These are phyloP conservation scores for Tiphia femorata DNA, from an alignment of 2,888 invertebrate genomes.

Conservation along the genomic window DNA sequence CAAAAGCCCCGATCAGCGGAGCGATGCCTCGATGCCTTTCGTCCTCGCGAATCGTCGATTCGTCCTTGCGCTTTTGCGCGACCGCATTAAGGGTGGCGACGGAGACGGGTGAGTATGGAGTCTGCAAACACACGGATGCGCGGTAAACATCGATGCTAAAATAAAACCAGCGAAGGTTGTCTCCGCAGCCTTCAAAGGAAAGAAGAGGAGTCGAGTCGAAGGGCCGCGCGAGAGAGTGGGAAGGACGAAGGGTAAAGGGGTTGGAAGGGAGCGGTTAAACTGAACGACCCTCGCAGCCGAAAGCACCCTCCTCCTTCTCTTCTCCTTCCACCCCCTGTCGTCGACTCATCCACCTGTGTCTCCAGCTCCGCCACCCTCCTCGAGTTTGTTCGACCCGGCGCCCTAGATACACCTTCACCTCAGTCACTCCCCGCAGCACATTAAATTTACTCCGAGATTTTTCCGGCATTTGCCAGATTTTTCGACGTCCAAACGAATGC, in stretches of 20 bases:
- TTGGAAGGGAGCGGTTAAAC: slow-evolving; percentile 20
- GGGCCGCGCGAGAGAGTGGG: too few relatives aligned
- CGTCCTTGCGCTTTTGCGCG: slow-evolving; percentile 31
- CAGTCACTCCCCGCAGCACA: slow-evolving; percentile 40
- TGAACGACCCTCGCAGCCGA: slow-evolving; percentile 6
- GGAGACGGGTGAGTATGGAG: not conserved
- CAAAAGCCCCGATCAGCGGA: too few relatives aligned
- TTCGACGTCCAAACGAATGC: slow-evolving; percentile 35
- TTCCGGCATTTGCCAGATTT: slow-evolving; percentile 38
- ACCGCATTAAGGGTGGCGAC: slow-evolving; percentile 14
- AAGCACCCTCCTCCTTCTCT: not conserved
- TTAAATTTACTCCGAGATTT: slow-evolving; percentile 49
- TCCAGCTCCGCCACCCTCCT: slow-evolving; percentile 2
- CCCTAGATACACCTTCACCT: slow-evolving; percentile 46
- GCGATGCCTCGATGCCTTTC: too few relatives aligned
- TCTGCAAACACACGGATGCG: slow-evolving; percentile 27
- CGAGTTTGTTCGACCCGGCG: slow-evolving; percentile 47
- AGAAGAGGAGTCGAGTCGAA: slow-evolving; percentile 18
- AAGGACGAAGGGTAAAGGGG: not conserved
- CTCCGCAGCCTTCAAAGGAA: slow-evolving; percentile 30
- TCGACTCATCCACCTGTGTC: not conserved
- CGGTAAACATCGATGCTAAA: slow-evolving; percentile 36
- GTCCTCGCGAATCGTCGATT: too few relatives aligned
- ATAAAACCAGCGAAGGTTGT: slow-evolving; percentile 34
- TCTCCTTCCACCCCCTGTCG: not conserved